Evolutionary conservation across 2,888 invertebrate genomes (phyloP), one percentile per base, ranked within the genome.

Genomic region (Orchestes rusci): DNA sequence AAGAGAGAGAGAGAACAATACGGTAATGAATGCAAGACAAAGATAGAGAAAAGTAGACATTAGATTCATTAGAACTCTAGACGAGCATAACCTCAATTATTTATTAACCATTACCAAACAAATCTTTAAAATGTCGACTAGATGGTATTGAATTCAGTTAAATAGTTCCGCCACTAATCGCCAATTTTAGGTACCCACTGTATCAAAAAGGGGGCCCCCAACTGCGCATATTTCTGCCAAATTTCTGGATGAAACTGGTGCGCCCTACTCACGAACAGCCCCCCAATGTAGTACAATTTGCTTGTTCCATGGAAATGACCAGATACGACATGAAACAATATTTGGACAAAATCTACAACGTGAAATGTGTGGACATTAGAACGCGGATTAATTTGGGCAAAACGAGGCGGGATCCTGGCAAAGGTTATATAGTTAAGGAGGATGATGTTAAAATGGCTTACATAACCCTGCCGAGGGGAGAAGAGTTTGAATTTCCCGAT

Each of bases 221-320:
- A 63, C 70, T 91, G 20, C 73, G 96, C 45, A 76, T 96, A 7
- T 94, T 92, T 67, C 70, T 99, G 20, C 96, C 97, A 1, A 92
- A 96, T 66, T 97, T 97, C 70, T 97, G 93, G 92, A 81, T 99
- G 82, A 96, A 95, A 71, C 61, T 96, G 13, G 77, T 96, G 1
- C 75, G 80, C 41, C 82, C 90, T 1, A 59, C 65, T 3, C 68
- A 73, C 15, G 73, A 74, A 20, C 78, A 82, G 54, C 88, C 89
- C 2, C 73, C 79, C 34, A 91, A 96, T 72, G 69, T 84, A 29
- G 88, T 93, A 0, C 78, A 84, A 39, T 97, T 99, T 68, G 76
- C 86, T 37, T 90, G 92, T 56, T 92, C 95, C 5, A 85, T 88
- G 72, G 82, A 91, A 74, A 99, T 99, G 97, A 93, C 92, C 0